phyloP scores from a whole-genome alignment of 2,797 vertebrate genomes.

The Pagetopsis macropterus region DNA sequence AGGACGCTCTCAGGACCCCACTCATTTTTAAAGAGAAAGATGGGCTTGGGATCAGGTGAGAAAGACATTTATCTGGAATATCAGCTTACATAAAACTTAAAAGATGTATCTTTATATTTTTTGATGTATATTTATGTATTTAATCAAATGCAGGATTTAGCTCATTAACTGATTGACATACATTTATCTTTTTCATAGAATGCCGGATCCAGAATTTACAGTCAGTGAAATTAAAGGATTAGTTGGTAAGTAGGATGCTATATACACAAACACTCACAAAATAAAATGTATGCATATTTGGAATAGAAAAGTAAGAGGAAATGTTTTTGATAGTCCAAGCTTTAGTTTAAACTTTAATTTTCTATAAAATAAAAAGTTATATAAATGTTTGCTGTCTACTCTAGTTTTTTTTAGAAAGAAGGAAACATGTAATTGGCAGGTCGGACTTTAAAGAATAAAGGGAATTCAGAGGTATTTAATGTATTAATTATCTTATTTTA shows the following conservation, averaged over 20 bases:
- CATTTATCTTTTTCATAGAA: conserved; percentile 78
- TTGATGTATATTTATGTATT: conserved; percentile 4
- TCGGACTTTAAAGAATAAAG: too few relatives aligned
- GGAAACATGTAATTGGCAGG: too few relatives aligned
- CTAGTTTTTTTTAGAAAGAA: too few relatives aligned
- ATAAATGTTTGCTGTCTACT: too few relatives aligned
- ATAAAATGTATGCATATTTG: background rate
- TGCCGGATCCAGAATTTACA: conserved; percentile 95
- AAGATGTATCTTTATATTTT: background rate
- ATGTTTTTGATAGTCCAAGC: too few relatives aligned
- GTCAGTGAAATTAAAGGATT: conserved; percentile 96
- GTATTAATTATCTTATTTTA: background rate
- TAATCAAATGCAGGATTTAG: background rate
- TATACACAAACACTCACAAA: background rate
- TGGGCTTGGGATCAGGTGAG: conserved; percentile 97
- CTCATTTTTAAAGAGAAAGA: conserved; percentile 94
- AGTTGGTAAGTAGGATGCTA: conserved; percentile 90
- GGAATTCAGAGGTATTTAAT: too few relatives aligned
- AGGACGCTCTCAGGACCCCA: conserved; percentile 91
- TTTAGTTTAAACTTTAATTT: too few relatives aligned
- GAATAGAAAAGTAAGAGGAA: too few relatives aligned
- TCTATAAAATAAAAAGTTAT: too few relatives aligned
- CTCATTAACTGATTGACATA: conserved; percentile 23
- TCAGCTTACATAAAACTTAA: background rate
- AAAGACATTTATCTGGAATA: background rate